Percentiles rank a stretch among this genome's conserved stretches.
Evolutionary conservation across 1,140 invertebrate species (phyloP).

Genomic region (Meteorus sp.): DNA sequence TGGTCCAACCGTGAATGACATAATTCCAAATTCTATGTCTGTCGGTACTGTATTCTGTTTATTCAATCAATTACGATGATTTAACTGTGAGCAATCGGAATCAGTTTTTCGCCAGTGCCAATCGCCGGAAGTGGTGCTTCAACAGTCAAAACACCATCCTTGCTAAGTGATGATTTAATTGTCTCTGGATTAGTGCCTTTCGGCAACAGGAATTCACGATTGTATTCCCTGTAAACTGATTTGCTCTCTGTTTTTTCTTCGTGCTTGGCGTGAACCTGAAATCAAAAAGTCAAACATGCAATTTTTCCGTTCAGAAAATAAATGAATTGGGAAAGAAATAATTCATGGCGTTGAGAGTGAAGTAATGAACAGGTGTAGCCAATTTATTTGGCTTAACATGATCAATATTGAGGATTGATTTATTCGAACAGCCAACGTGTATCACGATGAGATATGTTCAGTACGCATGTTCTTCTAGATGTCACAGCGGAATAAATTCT

Average conservation of each 20-base stretch:
- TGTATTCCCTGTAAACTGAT: conserved; percentile 94
- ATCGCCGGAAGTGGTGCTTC: conserved; percentile 87
- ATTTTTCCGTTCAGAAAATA: too few species aligned
- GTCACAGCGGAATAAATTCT: too few species aligned
- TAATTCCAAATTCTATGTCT: too few species aligned
- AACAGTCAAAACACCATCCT: conserved; percentile 91
- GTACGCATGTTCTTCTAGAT: too few species aligned
- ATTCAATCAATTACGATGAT: conserved; percentile 26
- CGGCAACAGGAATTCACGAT: conserved; percentile 90
- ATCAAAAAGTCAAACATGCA: conserved; percentile 31
- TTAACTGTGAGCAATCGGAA: conserved; percentile 78
- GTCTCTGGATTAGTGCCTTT: conserved; percentile 91
- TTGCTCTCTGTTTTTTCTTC: conserved; percentile 94
- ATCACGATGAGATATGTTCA: too few species aligned
- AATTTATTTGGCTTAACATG: too few species aligned
- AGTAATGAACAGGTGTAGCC: too few species aligned
- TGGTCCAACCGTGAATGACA: conserved; percentile 23
- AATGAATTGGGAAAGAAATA: too few species aligned
- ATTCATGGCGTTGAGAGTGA: too few species aligned
- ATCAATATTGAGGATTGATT: too few species aligned
- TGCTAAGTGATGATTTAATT: conserved; percentile 87
- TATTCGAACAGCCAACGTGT: too few species aligned
- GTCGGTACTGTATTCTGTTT: conserved; percentile 6
- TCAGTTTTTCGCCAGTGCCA: conserved; percentile 71
- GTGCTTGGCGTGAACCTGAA: conserved; percentile 93